These are phyloP conservation scores for Orycteropus afer DNA, from an alignment of 2,113 vertebrate species.

Conservation along the genomic window DNA sequence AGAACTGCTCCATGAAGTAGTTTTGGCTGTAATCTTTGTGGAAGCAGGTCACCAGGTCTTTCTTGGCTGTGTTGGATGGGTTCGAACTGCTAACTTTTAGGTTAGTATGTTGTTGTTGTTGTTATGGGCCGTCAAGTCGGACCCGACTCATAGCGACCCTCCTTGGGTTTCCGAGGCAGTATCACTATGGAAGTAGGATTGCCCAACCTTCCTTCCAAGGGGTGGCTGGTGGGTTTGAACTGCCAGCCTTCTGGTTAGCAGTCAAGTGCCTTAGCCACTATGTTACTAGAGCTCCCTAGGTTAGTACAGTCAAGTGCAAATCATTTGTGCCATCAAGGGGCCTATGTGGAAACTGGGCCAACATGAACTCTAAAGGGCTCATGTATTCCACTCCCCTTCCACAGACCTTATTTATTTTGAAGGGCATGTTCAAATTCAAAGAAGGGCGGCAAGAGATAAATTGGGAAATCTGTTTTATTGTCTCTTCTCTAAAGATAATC, in stretches of 20 bases:
- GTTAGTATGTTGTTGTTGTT: too few species aligned
- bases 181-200: too few species aligned
- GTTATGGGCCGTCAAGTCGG: too few species aligned
- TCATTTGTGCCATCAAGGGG: background rate
- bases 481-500: background rate
- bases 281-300: too few species aligned
- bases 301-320: too few species aligned
- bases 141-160: too few species aligned
- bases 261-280: too few species aligned
- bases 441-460: background rate
- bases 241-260: too few species aligned
- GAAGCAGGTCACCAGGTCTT: background rate
- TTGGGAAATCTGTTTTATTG: background rate
- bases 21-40: background rate
- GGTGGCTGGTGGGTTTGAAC: too few species aligned
- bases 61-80: background rate
- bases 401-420: background rate
- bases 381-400: too few species aligned
- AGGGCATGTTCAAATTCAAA: background rate
- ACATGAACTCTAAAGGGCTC: fast-evolving
- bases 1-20: background rate
- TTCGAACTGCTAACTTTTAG: background rate
- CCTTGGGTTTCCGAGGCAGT: too few species aligned
- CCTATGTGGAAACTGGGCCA: background rate
- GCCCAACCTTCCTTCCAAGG: too few species aligned